Conservation (phyloP, 2,888 invertebrate species). For the Sialis fuliginosa region DNA sequence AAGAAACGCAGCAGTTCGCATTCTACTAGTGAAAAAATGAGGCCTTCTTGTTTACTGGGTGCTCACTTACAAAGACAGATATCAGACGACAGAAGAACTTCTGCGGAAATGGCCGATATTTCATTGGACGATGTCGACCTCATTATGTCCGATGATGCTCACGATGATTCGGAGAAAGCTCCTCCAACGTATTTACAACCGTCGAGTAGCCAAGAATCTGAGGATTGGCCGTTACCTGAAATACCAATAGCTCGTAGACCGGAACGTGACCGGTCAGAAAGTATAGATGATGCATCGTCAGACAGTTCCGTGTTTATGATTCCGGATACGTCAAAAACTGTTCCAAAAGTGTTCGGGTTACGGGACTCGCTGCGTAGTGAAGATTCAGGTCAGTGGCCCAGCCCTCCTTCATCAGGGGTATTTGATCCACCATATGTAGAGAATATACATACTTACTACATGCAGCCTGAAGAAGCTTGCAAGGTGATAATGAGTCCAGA, state of each 20-base stretch:
- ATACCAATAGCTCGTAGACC: slow-evolving; percentile 33
- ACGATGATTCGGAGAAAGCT: slow-evolving; percentile 17
- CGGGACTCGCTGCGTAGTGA: slow-evolving; percentile 29
- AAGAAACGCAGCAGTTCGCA: slow-evolving; percentile 1
- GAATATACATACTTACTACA: slow-evolving; percentile 63
- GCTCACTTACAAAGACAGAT: slow-evolving; percentile 33
- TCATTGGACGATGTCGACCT: slow-evolving; percentile 46
- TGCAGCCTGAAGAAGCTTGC: slow-evolving; percentile 61
- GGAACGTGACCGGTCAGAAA: neutral
- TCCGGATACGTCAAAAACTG: neutral
- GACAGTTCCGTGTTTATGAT: neutral
- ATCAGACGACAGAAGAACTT: slow-evolving; percentile 66
- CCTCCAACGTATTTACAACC: slow-evolving; percentile 16
- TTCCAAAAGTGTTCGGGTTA: slow-evolving; percentile 24
- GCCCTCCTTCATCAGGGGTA: slow-evolving; percentile 53
- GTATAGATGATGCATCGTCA: neutral
- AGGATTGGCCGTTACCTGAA: slow-evolving; percentile 60
- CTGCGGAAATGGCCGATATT: slow-evolving; percentile 71
- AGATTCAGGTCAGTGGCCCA: slow-evolving; percentile 67
- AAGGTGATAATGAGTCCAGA: slow-evolving; percentile 41
- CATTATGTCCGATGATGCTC: slow-evolving; percentile 23
- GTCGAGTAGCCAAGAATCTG: slow-evolving; percentile 49
- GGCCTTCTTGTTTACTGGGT: slow-evolving; percentile 10
- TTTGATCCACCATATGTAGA: slow-evolving; percentile 49
- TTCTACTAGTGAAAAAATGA: slow-evolving; percentile 8